Evolutionary conservation across 2,888 invertebrate genomes (phyloP), one percentile per base, ranked within the genome.

Genomic region (Tyria jacobaeae): DNA sequence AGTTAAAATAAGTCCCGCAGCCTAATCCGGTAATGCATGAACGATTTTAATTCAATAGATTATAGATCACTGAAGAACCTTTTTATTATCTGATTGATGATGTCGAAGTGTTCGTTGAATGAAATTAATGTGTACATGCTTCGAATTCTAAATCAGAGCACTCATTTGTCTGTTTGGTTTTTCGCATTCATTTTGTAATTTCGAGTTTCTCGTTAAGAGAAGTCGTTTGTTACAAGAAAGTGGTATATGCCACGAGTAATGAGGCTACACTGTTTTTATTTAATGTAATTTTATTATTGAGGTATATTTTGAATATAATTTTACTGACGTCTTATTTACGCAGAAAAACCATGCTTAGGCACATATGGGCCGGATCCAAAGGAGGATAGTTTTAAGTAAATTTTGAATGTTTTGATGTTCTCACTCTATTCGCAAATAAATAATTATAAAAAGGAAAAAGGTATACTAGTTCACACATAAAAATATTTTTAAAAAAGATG

Each of bases 61-160:
- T 75, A 70, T 68, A 74, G 79, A 73, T 79, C 78, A 76, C 79
- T 79, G 80, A 73, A 66, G 69, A 73, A 71, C 76, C 78, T 79
- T 84, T 85, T 83, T 81, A 80, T 78, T 77, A 79, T 62, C 68
- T 80, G 83, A 84, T 83, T 86, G 82, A 86, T 85, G 70, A 64
- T 60, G 71, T 75, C 76, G 73, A 79, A 77, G 71, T 75, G 71
- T 75, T 76, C 73, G 73, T 75, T 79, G 72, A 76, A 76, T 75
- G 71, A 76, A 76, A 78, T 76, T 74, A 77, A 78, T 75, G 76
- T 73, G 72, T 73, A 75, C 75, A 79, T 51, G 76, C 68, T 65
- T 68, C 75, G 80, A 79, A 81, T 76, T 78, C 78, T 71, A 77
- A 82, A 78, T 82, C 74, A 71, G 73, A 62, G 63, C 61, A 63